Base-by-base conservation (phyloP, 2,797 vertebrate species). In the Antennarius maculatus region DNA sequence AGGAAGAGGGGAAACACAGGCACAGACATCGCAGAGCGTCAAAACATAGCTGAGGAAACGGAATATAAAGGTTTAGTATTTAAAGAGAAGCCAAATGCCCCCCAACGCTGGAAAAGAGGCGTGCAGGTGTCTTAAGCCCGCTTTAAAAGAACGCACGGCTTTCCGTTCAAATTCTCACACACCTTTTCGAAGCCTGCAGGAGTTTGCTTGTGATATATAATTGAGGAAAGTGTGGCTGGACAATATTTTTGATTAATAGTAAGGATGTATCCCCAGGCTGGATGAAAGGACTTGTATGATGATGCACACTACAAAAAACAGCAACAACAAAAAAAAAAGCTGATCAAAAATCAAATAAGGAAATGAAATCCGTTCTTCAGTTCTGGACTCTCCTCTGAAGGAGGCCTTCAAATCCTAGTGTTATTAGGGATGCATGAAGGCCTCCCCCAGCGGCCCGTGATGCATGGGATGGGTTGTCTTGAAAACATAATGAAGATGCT, bases 261-360 rank as follows among this genome's bases (percentile, higher is more conserved):
- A 88, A 86, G 63, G 80, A 81, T 58, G 55, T 75, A 51, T 83
- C 89, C 86, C 54, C 74, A 11, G 87, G 91, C 79, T 68, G 79
- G 70, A 75, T 53, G 76, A 29, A 79, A 51, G 23, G 39, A 80
- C 84, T 71, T 56, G 85, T 86, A 85, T 90, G 82, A 66, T 84
- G 85, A 91, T 89, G 78, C 58, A 67, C 63, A 16, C 56, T 68
- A 54, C 61, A 47, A 64, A 51, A 54, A 76, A 31, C 61, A 92
- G 88, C 62, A 6, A 39, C 60, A 27, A 71, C n/a, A 54, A 78
- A 65, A 89, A 81, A 58, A 84, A 79, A 77, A 34, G 41, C 46
- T 28, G 42, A 31, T 52, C 50, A 77, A 71, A 76, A 72, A 27
- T 71, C 42, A 65, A 66, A 76, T 49, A 55, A 71, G 46, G 39